A percentile compares a stretch with the other conserved stretches of the same genome.
These are phyloP conservation scores for Lasioglossum malachurum DNA, from an alignment of 2,888 invertebrate genomes.

Conservation along the genomic window DNA sequence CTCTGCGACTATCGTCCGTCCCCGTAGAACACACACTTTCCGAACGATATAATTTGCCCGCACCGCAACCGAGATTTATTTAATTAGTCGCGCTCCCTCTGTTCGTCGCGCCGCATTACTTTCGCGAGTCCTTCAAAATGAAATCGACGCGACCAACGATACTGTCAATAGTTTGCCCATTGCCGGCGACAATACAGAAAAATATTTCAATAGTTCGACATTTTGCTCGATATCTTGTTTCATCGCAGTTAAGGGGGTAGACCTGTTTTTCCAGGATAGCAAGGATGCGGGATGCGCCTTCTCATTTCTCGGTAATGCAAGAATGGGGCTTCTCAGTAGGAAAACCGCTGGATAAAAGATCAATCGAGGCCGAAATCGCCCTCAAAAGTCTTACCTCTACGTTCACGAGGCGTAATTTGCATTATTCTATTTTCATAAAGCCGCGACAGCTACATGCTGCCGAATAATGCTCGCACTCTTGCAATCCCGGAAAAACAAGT, in stretches of 20 bases:
- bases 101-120: neutral
- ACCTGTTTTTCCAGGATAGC: no score
- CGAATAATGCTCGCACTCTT: no score
- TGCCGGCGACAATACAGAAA: neutral
- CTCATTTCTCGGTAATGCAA: no score
- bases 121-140: neutral
- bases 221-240: neutral
- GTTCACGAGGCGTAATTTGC: no score
- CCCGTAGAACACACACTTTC: slow-evolving; percentile 65
- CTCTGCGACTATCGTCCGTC: slow-evolving; percentile 63
- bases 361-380: no score
- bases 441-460: no score
- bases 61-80: slow-evolving; percentile 68
- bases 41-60: slow-evolving; percentile 74
- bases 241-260: neutral
- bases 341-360: no score
- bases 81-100: slow-evolving; percentile 60
- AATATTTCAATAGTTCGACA: neutral
- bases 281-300: no score
- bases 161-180: neutral
- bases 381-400: no score
- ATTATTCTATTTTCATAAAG: no score
- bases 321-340: no score
- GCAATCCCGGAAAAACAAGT: no score
- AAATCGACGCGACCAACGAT: neutral